phyloP scores from a whole-genome alignment of 30 jellyfish, hydroid and myxozoan species.

The Aurelia aurita region DNA sequence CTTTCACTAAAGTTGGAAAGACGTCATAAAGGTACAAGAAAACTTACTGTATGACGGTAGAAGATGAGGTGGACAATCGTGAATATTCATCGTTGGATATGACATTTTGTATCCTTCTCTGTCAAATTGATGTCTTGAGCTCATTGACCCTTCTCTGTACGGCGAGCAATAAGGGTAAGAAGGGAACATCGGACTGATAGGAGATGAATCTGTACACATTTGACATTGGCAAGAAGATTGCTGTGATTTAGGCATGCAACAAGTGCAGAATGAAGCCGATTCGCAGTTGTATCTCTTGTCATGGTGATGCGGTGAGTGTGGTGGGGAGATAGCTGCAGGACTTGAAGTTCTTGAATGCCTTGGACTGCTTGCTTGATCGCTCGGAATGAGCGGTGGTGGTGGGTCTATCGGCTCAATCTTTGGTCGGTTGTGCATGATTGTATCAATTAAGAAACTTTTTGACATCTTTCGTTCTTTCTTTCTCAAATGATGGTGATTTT shows the following conservation, averaged over 20 bases:
- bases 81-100: constrained; percentile 59
- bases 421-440: constrained; percentile 84
- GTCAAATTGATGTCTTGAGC: constrained; percentile 69
- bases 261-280: constrained; percentile 76
- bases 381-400: constrained; percentile 71
- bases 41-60: constrained; percentile 79
- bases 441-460: constrained; percentile 84
- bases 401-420: constrained; percentile 61
- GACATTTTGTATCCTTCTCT: constrained; percentile 64
- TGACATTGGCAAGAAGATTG: constrained; percentile 75
- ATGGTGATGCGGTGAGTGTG: constrained; percentile 36
- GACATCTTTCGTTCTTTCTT: constrained; percentile 64
- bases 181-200: constrained; percentile 83
- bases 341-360: constrained; percentile 42
- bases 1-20: background rate
- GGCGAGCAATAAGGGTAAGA: constrained; percentile 60
- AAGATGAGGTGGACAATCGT: constrained; percentile 72
- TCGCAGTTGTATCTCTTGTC: constrained; percentile 45
- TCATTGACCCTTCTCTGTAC: constrained; percentile 58
- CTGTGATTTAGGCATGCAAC: constrained; percentile 88
- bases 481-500: too few species aligned
- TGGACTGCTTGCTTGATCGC: constrained; percentile 58
- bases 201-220: constrained; percentile 59
- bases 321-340: constrained; percentile 42
- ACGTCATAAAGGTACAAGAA: too few species aligned